Base-by-base conservation (phyloP, 2,113 vertebrate species). In the Tragelaphus buxtoni region DNA sequence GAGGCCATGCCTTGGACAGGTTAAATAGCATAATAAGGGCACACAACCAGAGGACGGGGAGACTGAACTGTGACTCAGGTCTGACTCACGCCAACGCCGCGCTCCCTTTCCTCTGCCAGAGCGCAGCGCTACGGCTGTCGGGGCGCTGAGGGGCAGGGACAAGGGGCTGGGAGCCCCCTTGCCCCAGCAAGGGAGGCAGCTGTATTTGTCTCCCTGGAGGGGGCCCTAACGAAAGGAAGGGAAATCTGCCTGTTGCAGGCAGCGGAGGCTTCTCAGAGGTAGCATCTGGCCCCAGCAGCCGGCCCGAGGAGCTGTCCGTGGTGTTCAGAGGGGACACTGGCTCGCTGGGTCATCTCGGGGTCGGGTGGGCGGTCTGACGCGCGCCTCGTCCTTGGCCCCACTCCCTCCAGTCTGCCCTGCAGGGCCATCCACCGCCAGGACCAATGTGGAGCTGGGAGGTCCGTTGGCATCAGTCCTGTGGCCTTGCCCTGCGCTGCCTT, bases 391-490 rank as follows among this genome's bases (percentile, higher is more conserved):
- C 47, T 6, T 14, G 4, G 26, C 18, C 47, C 80, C 32, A 9
- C 9, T 10, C 63, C 39, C 22, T 84, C 35, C 30, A 55, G 24
- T 26, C 88, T 51, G 32, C 39, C 60, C 56, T 10, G 26, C 55
- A 58, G 13, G 74, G 47, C 72, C n/a, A 3, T 11, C 20, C 2
- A 3, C 16, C 2, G 6, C 58, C 24, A 9, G 9, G 18, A 32
- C 47, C 28, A 39, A 26, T 5, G 4, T 13, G 30, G 86, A 61
- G 65, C 63, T 35, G 17, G 60, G 42, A 18, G n/a, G 30, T 39
- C 49, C 9, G 1, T 0, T 6, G 22, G 18, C 24, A 8, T 30
- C 51, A 47, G 74, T 16, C 13, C 30, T 6, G 0, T 16, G 79
- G 74, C 56, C 86, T 72, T n/a, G 53, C 10, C 11, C 11, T n/a